Evolutionary conservation across 2,797 vertebrate species (phyloP).

Genomic region (Mus minutoides): DNA sequence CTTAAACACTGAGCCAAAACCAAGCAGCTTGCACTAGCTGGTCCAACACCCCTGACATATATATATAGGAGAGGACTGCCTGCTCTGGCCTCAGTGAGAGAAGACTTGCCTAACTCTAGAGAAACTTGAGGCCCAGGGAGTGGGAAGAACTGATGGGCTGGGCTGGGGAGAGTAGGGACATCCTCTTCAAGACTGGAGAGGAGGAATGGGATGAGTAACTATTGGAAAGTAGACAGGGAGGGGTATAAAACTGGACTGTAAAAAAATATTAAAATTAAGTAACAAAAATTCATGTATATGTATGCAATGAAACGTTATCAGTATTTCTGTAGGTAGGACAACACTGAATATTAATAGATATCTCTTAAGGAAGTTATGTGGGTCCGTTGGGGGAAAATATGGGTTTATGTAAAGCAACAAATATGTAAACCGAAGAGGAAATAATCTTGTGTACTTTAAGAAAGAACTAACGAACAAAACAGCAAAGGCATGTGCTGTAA

Average conservation of each 20-base stretch:
- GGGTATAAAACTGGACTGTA: neutral
- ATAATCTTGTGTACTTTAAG: slow-evolving; percentile 7
- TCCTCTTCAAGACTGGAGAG: neutral
- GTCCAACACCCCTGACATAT: neutral
- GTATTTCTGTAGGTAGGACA: neutral
- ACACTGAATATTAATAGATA: slow-evolving; percentile 5
- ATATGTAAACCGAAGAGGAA: neutral
- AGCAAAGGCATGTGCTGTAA: too few relatives aligned
- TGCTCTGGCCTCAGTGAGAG: neutral
- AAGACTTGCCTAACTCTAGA: neutral
- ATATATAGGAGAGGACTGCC: neutral
- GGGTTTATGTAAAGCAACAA: neutral
- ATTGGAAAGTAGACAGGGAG: too few relatives aligned
- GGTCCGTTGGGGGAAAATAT: slow-evolving; percentile 60
- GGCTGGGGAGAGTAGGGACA: neutral
- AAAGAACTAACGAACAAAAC: neutral
- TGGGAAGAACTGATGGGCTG: neutral
- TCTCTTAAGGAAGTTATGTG: slow-evolving; percentile 57
- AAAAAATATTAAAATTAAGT: neutral
- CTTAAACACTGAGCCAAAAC: neutral
- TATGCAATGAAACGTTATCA: neutral
- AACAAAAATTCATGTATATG: neutral
- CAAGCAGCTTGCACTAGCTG: neutral
- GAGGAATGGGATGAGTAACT: neutral
- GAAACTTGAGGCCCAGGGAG: neutral